These are phyloP conservation scores for Poeciliopsis infans DNA, from an alignment of 2,797 vertebrate species.

Conservation along the genomic window DNA sequence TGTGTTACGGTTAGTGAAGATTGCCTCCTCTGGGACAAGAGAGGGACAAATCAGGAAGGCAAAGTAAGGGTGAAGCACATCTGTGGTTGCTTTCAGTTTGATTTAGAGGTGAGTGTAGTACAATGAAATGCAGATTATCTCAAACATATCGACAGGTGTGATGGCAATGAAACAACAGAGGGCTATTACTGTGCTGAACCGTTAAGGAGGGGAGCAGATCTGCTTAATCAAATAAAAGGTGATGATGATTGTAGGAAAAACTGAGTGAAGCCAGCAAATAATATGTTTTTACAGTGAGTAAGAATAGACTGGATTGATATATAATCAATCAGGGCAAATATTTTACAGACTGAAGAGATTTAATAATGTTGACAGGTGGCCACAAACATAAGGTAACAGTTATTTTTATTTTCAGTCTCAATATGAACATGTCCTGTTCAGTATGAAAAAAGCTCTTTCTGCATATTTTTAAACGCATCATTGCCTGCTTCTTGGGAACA, in stretches of 20 bases:
- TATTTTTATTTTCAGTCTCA: neutral
- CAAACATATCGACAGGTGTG: constrained; percentile 19
- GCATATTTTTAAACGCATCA: neutral
- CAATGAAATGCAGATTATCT: constrained; percentile 21
- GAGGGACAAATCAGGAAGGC: neutral
- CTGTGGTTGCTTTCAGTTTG: neutral
- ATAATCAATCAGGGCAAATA: constrained; percentile 1
- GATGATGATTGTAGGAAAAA: neutral
- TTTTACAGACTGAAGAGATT: constrained; percentile 14
- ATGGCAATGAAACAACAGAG: constrained; percentile 11
- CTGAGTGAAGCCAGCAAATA: neutral
- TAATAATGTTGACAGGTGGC: constrained; percentile 1
- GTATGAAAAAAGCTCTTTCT: neutral
- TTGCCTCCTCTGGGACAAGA: neutral
- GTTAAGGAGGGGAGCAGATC: neutral
- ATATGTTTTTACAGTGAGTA: neutral
- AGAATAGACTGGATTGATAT: neutral
- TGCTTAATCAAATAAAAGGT: neutral
- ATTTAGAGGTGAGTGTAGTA: neutral
- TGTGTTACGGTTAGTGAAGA: constrained; percentile 5
- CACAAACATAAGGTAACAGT: neutral
- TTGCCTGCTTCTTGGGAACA: neutral
- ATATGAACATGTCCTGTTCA: neutral
- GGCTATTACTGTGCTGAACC: constrained; percentile 19
- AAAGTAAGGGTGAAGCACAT: neutral